Evolutionary conservation across 2,797 vertebrate species (phyloP).

Genomic region (Gymnodraco acuticeps): DNA sequence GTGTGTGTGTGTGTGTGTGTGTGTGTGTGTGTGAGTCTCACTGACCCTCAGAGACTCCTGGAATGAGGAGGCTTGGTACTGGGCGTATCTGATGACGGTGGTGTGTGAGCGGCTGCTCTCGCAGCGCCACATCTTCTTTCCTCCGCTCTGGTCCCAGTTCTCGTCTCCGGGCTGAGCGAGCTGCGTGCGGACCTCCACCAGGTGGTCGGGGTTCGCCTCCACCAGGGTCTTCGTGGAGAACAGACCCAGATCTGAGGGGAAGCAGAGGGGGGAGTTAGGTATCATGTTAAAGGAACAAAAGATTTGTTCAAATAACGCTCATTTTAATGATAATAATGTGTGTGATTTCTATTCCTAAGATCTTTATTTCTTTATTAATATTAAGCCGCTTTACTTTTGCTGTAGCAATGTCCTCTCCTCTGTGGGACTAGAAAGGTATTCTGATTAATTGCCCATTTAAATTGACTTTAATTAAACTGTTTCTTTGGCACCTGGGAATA

Average conservation of each 20-base stretch:
- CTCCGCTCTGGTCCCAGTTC: conserved; percentile 97
- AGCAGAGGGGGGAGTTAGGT: not conserved
- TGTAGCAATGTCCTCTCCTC: no score
- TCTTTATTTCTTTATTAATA: no score
- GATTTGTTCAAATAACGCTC: no score
- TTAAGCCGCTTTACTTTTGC: no score
- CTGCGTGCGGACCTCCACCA: conserved; percentile 97
- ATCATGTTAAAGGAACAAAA: no score
- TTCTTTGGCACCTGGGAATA: no score
- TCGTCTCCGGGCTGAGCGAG: conserved; percentile 96
- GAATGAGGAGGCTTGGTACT: conserved; percentile 98
- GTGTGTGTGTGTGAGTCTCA: conserved; percentile 15
- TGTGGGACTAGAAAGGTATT: no score
- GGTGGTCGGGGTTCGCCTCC: conserved; percentile 97
- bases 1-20: no score
- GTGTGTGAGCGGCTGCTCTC: conserved; percentile 98
- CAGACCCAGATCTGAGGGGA: conserved; percentile 90
- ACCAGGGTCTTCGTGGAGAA: conserved; percentile 99
- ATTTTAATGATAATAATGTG: no score
- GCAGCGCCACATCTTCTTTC: conserved; percentile 96
- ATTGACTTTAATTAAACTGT: no score
- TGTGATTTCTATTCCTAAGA: no score
- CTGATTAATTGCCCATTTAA: no score
- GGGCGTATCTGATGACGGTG: conserved; percentile 97
- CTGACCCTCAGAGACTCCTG: conserved; percentile 97